Conservation (phyloP, 53 echinoderm and acorn worm species). For the Hippasteria phrygiana region DNA sequence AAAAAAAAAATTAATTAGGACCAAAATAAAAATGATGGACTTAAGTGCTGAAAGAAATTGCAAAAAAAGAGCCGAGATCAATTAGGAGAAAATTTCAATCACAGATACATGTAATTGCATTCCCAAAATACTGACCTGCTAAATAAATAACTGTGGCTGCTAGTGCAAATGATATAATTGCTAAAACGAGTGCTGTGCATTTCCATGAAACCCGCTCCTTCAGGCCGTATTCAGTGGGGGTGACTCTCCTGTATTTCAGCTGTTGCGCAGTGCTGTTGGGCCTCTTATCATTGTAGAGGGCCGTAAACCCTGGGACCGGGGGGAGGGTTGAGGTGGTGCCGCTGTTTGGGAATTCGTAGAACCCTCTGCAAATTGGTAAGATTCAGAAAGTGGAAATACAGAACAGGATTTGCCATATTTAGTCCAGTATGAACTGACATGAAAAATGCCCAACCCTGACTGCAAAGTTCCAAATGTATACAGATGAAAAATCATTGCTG, state of each 20-base stretch:
- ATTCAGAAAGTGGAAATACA: neutral
- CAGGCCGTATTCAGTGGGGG: conserved; percentile 63
- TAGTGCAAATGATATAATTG: conserved; percentile 77
- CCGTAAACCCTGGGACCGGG: conserved; percentile 64
- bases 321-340: conserved; percentile 49
- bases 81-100: neutral
- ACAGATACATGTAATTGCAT: neutral
- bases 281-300: conserved; percentile 73
- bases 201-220: conserved; percentile 90
- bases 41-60: too few relatives aligned
- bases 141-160: conserved; percentile 89
- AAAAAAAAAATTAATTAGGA: too few relatives aligned
- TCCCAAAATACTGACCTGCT: conserved; percentile 76
- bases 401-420: neutral
- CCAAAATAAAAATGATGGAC: too few relatives aligned
- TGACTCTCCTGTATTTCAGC: conserved; percentile 74
- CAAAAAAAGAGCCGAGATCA: neutral
- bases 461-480: too few relatives aligned
- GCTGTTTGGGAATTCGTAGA: conserved; percentile 65
- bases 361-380: conserved; percentile 28
- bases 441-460: too few relatives aligned
- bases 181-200: conserved; percentile 86
- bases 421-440: neutral
- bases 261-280: conserved; percentile 58
- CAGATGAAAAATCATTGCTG: too few relatives aligned